Percentiles rank a stretch among this genome's conserved stretches.
These are phyloP conservation scores for Australoheros scitulus DNA, from an alignment of 2,113 vertebrate genomes.

Conservation along the genomic window DNA sequence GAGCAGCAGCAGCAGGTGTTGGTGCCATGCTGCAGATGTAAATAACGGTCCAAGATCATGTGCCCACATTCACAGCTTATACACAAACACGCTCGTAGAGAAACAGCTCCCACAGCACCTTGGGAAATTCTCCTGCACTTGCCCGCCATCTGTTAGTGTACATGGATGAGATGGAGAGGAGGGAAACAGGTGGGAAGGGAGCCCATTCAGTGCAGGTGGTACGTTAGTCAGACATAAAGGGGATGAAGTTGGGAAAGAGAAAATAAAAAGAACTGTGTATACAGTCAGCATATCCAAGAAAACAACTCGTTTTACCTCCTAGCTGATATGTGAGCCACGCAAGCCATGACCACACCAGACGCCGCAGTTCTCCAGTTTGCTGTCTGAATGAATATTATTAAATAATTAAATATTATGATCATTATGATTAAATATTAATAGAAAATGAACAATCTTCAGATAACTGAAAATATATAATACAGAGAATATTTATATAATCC, in stretches of 20 bases:
- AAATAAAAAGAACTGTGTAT: neutral
- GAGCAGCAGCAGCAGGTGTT: conserved; percentile 30
- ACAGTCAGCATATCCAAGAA: neutral
- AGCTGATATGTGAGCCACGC: no score
- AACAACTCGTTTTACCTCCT: neutral
- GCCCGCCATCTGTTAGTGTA: conserved; percentile 50
- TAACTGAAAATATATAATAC: neutral
- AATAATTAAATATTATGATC: no score
- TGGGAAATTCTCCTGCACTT: conserved; percentile 26
- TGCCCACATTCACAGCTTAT: conserved; percentile 3
- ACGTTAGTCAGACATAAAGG: conserved; percentile 2
- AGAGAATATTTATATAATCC: neutral
- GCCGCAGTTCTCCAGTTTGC: no score
- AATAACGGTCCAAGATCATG: conserved; percentile 50
- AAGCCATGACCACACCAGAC: no score
- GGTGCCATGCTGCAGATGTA: conserved; percentile 26
- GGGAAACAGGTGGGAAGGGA: conserved; percentile 23
- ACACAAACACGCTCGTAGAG: conserved; percentile 24
- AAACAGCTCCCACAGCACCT: conserved; percentile 45
- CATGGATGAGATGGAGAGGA: neutral
- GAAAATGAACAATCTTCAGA: neutral
- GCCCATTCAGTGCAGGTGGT: conserved; percentile 12
- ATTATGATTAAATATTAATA: no score
- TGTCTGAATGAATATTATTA: no score
- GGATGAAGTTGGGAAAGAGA: neutral